Conservation (phyloP, 2,113 vertebrate species). For the Labeo rohita region DNA sequence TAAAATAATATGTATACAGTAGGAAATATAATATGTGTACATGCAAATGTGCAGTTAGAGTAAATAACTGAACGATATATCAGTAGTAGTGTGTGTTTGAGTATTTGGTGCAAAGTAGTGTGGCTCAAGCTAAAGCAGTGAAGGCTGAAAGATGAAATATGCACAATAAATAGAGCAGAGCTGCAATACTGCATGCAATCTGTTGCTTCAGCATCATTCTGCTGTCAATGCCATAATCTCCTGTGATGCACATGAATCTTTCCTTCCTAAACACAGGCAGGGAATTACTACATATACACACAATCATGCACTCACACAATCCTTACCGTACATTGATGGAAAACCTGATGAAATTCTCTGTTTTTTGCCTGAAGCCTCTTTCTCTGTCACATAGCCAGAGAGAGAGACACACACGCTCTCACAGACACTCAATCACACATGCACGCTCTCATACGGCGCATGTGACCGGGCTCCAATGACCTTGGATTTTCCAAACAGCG, state of each 20-base stretch:
- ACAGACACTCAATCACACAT: conserved; percentile 25
- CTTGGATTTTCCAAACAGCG: conserved; percentile 58
- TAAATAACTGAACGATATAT: neutral
- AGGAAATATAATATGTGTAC: neutral
- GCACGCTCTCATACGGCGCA: conserved; percentile 36
- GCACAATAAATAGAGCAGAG: conserved; percentile 4
- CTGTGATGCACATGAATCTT: conserved; percentile 35
- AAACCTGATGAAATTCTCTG: conserved; percentile 46
- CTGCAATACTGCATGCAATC: conserved; percentile 35
- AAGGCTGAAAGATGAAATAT: neutral
- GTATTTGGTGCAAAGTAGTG: conserved; percentile 16
- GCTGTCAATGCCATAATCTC: conserved; percentile 42
- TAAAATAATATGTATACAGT: neutral
- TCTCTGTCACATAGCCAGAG: conserved; percentile 39
- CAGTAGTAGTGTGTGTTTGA: neutral
- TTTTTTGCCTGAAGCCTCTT: conserved; percentile 45
- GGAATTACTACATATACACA: conserved; percentile 23
- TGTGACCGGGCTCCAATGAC: conserved; percentile 56
- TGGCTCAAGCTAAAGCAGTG: neutral
- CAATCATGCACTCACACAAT: conserved; percentile 22
- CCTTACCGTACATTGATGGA: conserved; percentile 63
- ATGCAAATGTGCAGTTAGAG: neutral
- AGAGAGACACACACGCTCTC: conserved; percentile 8
- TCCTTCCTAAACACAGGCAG: neutral
- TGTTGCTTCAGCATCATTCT: conserved; percentile 47